These are phyloP conservation scores for Plectus sambesii DNA, from an alignment of 1,140 invertebrate species.

Conservation along the genomic window DNA sequence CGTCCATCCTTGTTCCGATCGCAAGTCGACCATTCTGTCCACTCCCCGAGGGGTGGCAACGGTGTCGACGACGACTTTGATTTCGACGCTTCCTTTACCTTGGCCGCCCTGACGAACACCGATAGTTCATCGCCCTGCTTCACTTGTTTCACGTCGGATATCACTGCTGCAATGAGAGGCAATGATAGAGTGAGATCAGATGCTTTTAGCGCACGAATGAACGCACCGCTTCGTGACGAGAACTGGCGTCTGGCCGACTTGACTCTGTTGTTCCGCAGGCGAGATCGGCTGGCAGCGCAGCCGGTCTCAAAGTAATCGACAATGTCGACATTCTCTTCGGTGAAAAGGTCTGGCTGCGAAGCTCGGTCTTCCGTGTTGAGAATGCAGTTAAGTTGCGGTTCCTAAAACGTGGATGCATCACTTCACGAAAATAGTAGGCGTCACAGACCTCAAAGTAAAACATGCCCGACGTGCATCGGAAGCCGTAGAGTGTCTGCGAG, in stretches of 20 bases:
- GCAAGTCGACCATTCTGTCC: too few relatives aligned
- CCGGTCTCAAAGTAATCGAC: constrained; percentile 44
- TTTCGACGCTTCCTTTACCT: too few relatives aligned
- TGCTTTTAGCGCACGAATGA: constrained; percentile 12
- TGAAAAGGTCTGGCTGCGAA: constrained; percentile 39
- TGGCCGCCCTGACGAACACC: too few relatives aligned
- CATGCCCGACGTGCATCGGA: constrained; percentile 39
- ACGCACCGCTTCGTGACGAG: constrained; percentile 12
- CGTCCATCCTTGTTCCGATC: too few relatives aligned
- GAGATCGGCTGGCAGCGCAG: too few relatives aligned
- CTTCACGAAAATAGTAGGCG: constrained; percentile 2
- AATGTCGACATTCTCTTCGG: constrained; percentile 41
- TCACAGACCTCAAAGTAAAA: constrained; percentile 39
- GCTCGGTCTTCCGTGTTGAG: constrained; percentile 39
- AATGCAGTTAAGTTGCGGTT: constrained; percentile 44
- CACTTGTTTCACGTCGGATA: constrained; percentile 7
- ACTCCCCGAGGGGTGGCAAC: too few relatives aligned
- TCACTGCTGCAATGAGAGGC: constrained; percentile 1
- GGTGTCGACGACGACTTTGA: too few relatives aligned
- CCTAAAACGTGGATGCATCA: constrained; percentile 23
- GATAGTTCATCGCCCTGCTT: too few relatives aligned
- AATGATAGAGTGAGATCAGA: constrained; percentile 8
- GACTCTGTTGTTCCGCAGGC: constrained; percentile 8
- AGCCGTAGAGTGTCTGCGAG: constrained; percentile 36
- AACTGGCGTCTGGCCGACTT: constrained; percentile 5